Evolutionary conservation across 1,140 invertebrate species (phyloP).

Genomic region (Lineus longissimus): DNA sequence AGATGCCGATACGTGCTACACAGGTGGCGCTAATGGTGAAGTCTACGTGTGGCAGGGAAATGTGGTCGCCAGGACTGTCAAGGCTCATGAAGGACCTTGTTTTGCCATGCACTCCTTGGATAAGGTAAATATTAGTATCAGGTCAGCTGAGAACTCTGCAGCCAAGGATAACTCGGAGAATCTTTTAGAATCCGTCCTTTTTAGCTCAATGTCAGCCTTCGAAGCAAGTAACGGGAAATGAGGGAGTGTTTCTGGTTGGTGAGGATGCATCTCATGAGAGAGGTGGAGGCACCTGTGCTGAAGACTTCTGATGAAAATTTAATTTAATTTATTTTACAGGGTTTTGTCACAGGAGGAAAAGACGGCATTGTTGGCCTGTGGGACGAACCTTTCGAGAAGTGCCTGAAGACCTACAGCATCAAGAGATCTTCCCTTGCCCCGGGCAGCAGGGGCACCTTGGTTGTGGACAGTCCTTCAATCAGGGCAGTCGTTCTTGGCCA

Average conservation of each 20-base stretch:
- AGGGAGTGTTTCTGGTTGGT: too few relatives aligned
- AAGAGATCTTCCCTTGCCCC: conserved; percentile 37
- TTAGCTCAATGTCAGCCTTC: too few relatives aligned
- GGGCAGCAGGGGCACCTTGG: conserved; percentile 37
- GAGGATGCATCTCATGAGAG: too few relatives aligned
- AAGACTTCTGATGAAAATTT: too few relatives aligned
- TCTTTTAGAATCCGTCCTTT: too few relatives aligned
- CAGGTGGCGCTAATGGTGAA: conserved; percentile 48
- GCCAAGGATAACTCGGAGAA: too few relatives aligned
- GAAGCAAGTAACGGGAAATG: too few relatives aligned
- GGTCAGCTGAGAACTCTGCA: too few relatives aligned
- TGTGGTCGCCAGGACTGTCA: conserved; percentile 41
- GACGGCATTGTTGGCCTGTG: conserved; percentile 53
- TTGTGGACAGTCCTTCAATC: conserved; percentile 42
- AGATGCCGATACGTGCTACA: conserved; percentile 44
- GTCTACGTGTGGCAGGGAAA: conserved; percentile 50
- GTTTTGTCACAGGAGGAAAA: conserved; percentile 55
- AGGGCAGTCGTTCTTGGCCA: conserved; percentile 51
- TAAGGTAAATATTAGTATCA: conserved; percentile 27
- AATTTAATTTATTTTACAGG: too few relatives aligned
- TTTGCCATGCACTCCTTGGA: conserved; percentile 54
- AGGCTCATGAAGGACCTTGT: conserved; percentile 53
- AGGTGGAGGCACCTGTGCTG: too few relatives aligned
- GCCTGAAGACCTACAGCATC: conserved; percentile 49
- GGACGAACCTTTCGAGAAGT: conserved; percentile 51